Evolutionary conservation across 2,797 vertebrate genomes (phyloP).

Genomic region (Acipenser oxyrinchus): DNA sequence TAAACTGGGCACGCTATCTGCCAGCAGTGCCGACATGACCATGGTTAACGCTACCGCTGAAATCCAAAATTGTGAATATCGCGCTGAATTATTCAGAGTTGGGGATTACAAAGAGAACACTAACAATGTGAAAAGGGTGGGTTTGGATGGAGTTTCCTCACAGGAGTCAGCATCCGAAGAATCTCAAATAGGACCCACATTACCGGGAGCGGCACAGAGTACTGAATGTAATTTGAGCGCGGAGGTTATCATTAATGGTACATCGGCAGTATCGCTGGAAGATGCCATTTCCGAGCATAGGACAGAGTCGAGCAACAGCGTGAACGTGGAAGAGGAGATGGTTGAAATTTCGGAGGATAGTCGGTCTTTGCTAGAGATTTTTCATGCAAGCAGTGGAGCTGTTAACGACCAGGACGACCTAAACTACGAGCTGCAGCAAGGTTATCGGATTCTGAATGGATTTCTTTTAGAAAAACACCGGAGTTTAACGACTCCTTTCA

Average conservation of each 20-base stretch:
- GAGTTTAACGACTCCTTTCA: constrained; percentile 64
- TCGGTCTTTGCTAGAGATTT: constrained; percentile 50
- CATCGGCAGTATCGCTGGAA: constrained; percentile 28
- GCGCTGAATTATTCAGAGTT: no score
- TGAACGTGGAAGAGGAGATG: constrained; percentile 8
- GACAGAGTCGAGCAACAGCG: constrained; percentile 8
- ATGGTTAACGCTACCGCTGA: no score
- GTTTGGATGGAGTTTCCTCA: no score
- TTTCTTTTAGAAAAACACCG: constrained; percentile 87
- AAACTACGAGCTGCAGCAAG: constrained; percentile 82
- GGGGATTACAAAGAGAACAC: no score
- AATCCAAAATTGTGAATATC: no score
- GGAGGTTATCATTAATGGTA: constrained; percentile 42
- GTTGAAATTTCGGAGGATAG: constrained; percentile 50
- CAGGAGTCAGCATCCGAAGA: no score
- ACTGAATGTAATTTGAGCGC: constrained; percentile 18
- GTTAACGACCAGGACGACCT: constrained; percentile 54
- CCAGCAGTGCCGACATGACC: no score
- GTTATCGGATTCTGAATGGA: constrained; percentile 75
- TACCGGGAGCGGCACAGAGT: neutral
- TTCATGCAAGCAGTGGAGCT: constrained; percentile 38
- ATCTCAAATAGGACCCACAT: no score
- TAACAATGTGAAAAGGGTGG: no score
- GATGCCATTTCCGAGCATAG: constrained; percentile 26
- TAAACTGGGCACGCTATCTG: no score